Percentiles rank a stretch among this genome's conserved stretches.
Conservation (phyloP, 2,888 invertebrate genomes). For the Brachynemurus nebulosus region DNA sequence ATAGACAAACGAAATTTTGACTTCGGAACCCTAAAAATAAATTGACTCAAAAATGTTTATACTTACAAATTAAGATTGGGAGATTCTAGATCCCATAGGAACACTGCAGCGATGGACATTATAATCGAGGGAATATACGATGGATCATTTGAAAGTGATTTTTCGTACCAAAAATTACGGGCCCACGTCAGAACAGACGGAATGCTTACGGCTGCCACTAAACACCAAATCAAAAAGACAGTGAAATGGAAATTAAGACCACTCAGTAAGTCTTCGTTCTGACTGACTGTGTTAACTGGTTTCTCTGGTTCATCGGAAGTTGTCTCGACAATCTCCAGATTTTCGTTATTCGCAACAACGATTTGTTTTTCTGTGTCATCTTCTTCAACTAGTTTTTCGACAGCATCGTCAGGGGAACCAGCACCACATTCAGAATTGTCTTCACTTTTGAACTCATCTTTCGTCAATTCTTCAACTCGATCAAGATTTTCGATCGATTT, state of each 20-base stretch:
- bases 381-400: conserved; percentile 13
- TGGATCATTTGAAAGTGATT: conserved; percentile 45
- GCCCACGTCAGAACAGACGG: conserved; percentile 70
- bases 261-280: conserved; percentile 24
- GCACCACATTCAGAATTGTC: too few species aligned
- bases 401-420: conserved; percentile 13
- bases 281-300: conserved; percentile 15
- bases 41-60: conserved; percentile 5
- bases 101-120: conserved; percentile 41
- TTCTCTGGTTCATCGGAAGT: conserved; percentile 3
- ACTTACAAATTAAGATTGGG: conserved; percentile 52
- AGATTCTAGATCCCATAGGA: conserved; percentile 52
- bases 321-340: not conserved
- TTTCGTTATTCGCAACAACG: conserved; percentile 5
- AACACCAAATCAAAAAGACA: conserved; percentile 51
- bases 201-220: conserved; percentile 50
- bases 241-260: conserved; percentile 60
- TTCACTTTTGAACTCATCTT: too few species aligned
- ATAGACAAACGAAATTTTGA: too few species aligned
- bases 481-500: too few species aligned
- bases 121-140: conserved; percentile 42
- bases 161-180: conserved; percentile 51
- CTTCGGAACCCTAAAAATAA: too few species aligned
- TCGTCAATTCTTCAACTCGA: too few species aligned
- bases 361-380: conserved; percentile 13